These are phyloP conservation scores for Agrenia bidenticulata DNA, from an alignment of 2,888 invertebrate species.

Conservation along the genomic window DNA sequence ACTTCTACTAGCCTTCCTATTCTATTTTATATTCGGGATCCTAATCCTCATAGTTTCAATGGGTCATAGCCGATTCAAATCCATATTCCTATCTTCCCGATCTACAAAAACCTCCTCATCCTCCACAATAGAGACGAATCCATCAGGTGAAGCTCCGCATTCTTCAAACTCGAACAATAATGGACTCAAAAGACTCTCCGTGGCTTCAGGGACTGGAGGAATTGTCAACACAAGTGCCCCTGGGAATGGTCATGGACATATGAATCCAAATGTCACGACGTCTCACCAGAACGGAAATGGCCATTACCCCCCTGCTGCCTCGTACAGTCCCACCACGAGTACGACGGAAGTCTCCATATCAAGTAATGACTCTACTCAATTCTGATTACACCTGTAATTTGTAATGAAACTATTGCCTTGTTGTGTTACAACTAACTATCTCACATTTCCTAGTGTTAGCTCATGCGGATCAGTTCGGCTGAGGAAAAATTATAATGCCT, in stretches of 20 bases:
- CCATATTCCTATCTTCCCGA: conserved; percentile 29
- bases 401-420: no score
- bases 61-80: conserved; percentile 28
- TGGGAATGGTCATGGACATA: conserved; percentile 5
- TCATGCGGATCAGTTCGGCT: no score
- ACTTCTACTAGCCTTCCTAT: conserved; percentile 45
- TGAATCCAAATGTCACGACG: no score
- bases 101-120: conserved; percentile 39
- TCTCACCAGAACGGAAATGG: conserved; percentile 32
- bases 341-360: conserved; percentile 43
- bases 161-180: not conserved
- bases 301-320: conserved; percentile 18
- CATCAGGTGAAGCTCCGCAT: conserved; percentile 15
- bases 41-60: conserved; percentile 52
- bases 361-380: conserved; percentile 26
- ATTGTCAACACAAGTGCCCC: conserved; percentile 20
- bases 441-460: no score
- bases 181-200: conserved; percentile 2
- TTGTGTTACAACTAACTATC: no score
- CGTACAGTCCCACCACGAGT: conserved; percentile 35
- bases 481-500: no score
- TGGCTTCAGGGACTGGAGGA: not conserved
- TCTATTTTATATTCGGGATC: conserved; percentile 52
- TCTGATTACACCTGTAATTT: not conserved
- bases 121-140: conserved; percentile 36